Base-by-base conservation (phyloP, 2,113 vertebrate genomes). In the Dendrocopos noguchii region DNA sequence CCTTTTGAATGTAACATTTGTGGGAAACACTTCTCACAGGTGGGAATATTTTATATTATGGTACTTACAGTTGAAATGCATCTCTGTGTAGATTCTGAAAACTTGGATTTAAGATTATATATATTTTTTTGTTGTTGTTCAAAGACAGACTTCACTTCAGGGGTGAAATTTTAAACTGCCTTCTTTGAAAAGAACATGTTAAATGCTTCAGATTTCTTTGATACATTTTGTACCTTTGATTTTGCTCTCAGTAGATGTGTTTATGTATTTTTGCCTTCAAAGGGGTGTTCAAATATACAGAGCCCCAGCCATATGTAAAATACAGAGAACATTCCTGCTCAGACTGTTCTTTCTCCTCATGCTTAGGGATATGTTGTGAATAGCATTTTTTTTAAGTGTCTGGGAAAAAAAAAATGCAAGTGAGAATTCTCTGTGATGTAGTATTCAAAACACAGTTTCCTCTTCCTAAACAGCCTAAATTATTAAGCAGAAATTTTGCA, bases 1-100 rank as follows among this genome's bases (percentile, higher is more conserved):
- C 99, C 99, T 87, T 99, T 99, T 97, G 99, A 99, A 97, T 99
- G 99, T 98, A 99, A 98, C 94, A 97, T 99, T 93, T 99, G 99
- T 97, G 99, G 99, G 82, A 99, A 98, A 97, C 98, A 99, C 97
- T 99, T 99, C 97, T 99, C 99, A 95, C 99, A 99, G 99, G 99
- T 99, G 98, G 96, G 95, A 94, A 97, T 96, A 95, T 96, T 97
- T 91, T 91, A 89, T 97, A 88, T 97, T 97, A 87, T 83, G 94
- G 79, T 95, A 84, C 79, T 95, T 94, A 87, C 44, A n/a, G 47
- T 93, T 94, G 88, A 85, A 96, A 87, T 95, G 72, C 67, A 52
- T 84, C 70, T 92, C 2, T 93, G 4, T 95, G 56, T 94, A 93
- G 34, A 52, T 74, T 95, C 61, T 92, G 68, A 92, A 91, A 63